Evolutionary conservation across 2,797 vertebrate genomes (phyloP).

Genomic region (Mico argentatus): DNA sequence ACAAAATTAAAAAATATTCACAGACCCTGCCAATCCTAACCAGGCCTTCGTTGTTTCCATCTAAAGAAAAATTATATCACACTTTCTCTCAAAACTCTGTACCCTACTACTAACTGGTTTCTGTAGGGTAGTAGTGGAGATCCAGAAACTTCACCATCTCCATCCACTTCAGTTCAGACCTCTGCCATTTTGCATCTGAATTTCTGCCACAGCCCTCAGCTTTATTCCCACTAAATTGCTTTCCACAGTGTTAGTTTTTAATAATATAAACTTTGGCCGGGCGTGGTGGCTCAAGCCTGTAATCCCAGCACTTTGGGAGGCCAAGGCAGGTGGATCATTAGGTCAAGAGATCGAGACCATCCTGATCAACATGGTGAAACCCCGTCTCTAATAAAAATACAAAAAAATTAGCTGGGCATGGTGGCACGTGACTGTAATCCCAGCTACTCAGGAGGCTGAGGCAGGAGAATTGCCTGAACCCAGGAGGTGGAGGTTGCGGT

Average conservation of each 20-base stretch:
- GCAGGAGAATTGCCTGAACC: no score
- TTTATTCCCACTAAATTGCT: background rate
- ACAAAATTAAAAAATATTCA: constrained; percentile 33
- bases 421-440: no score
- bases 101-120: background rate
- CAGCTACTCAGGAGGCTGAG: no score
- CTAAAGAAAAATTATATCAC: background rate
- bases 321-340: no score
- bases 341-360: no score
- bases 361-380: no score
- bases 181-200: background rate
- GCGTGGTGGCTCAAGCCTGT: no score
- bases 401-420: no score
- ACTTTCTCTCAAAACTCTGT: background rate
- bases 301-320: no score
- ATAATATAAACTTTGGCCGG: background rate
- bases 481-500: no score
- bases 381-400: no score
- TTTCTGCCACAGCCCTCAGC: background rate
- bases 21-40: background rate
- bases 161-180: background rate
- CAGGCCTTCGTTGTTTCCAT: background rate
- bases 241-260: background rate
- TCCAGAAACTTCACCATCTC: background rate
- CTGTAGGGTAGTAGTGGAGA: background rate